These are phyloP conservation scores for Pseudorectes ferrugineus DNA, from an alignment of 2,113 vertebrate species.

Conservation along the genomic window DNA sequence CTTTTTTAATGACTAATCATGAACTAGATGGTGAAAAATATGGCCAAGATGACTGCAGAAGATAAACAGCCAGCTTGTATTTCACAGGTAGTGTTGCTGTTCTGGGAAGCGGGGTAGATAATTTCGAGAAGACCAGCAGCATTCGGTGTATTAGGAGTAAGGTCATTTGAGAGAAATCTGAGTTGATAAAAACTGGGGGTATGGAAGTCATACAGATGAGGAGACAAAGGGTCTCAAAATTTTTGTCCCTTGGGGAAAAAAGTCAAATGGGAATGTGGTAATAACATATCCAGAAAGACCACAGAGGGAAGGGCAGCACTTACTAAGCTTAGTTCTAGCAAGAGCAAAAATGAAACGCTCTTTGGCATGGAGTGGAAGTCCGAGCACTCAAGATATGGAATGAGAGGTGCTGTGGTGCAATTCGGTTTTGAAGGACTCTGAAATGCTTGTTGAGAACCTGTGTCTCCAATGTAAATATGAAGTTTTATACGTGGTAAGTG, in stretches of 20 bases:
- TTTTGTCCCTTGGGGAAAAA: neutral
- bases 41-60: neutral
- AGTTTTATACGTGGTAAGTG: neutral
- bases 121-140: neutral
- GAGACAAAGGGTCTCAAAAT: neutral
- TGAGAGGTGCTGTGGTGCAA: neutral
- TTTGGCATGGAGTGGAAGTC: neutral
- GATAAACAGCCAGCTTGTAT: neutral
- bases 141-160: neutral
- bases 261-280: neutral
- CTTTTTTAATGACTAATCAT: neutral
- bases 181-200: neutral
- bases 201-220: neutral
- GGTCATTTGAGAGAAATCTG: neutral
- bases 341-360: neutral
- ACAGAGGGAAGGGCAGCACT: neutral
- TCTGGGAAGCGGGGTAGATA: neutral
- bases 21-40: neutral
- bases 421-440: neutral
- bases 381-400: neutral
- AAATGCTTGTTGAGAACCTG: neutral
- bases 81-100: neutral
- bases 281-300: neutral
- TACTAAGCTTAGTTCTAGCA: neutral
- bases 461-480: fast-evolving